Conservation (phyloP, 1,140 invertebrate genomes). For the Leptinotarsa lineolata region DNA sequence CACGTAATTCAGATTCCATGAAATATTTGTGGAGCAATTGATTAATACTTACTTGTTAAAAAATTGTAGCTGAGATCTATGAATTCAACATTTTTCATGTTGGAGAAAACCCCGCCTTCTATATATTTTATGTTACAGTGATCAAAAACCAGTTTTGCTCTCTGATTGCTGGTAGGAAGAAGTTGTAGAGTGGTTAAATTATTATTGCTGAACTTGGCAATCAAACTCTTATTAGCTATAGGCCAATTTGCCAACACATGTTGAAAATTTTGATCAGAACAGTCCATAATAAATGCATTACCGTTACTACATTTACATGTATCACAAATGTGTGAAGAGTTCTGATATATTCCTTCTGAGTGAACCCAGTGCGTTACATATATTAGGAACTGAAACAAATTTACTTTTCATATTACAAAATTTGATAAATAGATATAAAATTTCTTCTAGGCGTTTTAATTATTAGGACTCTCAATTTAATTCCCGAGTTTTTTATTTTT, state of each 20-base stretch:
- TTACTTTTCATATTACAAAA: background rate
- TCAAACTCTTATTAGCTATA: slow-evolving; percentile 48
- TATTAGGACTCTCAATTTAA: no score
- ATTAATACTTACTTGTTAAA: slow-evolving; percentile 61
- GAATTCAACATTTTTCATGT: slow-evolving; percentile 66
- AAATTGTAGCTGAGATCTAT: slow-evolving; percentile 75
- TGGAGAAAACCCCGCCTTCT: slow-evolving; percentile 65
- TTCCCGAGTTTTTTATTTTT: no score
- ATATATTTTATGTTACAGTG: slow-evolving; percentile 64
- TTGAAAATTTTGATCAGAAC: slow-evolving; percentile 52
- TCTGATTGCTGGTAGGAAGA: slow-evolving; percentile 54
- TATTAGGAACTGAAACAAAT: slow-evolving; percentile 13
- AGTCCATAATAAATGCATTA: slow-evolving; percentile 50
- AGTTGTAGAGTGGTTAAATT: slow-evolving; percentile 54
- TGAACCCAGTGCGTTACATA: background rate
- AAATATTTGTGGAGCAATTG: no score
- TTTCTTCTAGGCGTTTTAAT: no score
- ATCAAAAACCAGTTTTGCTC: slow-evolving; percentile 53
- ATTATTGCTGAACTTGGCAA: slow-evolving; percentile 55
- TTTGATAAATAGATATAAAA: no score
- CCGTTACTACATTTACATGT: slow-evolving; percentile 42
- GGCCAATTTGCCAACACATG: slow-evolving; percentile 58
- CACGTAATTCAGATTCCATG: no score
- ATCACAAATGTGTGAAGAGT: slow-evolving; percentile 45
- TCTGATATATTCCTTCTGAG: slow-evolving; percentile 39